Percentiles rank a stretch among this genome's conserved stretches.
phyloP scores from a whole-genome alignment of 2,888 invertebrate genomes.

The Drosophila affinis region DNA sequence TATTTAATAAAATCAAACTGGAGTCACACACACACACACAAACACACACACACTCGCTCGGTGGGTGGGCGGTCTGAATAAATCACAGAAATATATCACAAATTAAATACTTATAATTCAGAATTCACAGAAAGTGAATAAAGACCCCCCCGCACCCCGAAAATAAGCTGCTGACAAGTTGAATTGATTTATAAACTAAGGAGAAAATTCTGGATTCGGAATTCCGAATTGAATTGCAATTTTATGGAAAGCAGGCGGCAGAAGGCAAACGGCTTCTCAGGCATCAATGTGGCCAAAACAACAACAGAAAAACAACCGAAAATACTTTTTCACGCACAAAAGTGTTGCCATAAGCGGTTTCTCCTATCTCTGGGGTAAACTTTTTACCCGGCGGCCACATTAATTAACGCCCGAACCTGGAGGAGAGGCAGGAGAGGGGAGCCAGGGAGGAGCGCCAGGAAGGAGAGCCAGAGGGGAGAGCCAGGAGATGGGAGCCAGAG shows the following conservation, averaged over 20 bases:
- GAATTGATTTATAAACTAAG: slow-evolving; percentile 63
- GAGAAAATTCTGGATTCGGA: neutral
- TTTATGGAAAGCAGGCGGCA: slow-evolving; percentile 33
- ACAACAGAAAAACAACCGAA: no score
- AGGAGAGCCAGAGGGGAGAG: neutral
- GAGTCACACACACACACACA: no score
- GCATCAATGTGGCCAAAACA: neutral
- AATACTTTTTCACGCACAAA: neutral
- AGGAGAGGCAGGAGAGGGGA: no score
- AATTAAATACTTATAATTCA: slow-evolving; percentile 59
- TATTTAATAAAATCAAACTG: no score
- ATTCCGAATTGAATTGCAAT: slow-evolving; percentile 41
- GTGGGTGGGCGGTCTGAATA: slow-evolving; percentile 28
- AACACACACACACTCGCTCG: slow-evolving; percentile 12
- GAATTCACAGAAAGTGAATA: slow-evolving; percentile 38
- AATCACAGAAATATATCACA: slow-evolving; percentile 40
- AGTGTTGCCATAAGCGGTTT: slow-evolving; percentile 9
- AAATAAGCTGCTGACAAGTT: slow-evolving; percentile 27
- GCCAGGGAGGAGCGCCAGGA: no score
- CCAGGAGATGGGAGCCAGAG: no score
- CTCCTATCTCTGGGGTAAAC: slow-evolving; percentile 2
- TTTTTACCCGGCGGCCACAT: slow-evolving; percentile 15
- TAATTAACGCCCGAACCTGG: slow-evolving; percentile 56
- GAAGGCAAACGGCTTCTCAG: slow-evolving; percentile 6
- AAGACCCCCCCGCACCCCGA: slow-evolving; percentile 6